Conservation (phyloP, 2,888 invertebrate species). For the Allacma fusca region DNA sequence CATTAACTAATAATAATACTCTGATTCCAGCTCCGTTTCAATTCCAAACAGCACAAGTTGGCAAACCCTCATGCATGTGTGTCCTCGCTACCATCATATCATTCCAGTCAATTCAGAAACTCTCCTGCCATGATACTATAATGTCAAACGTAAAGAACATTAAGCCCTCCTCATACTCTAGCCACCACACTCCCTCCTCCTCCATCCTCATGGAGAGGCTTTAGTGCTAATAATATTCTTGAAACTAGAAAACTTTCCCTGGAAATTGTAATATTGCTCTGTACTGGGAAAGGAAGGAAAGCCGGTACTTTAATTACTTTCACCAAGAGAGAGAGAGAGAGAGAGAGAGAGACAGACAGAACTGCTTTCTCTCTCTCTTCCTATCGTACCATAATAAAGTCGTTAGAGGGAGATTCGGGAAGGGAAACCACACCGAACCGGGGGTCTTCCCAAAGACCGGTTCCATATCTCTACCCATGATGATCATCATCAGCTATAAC, state of each 20-base stretch:
- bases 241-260: not conserved
- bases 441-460: no score
- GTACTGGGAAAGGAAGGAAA: not conserved
- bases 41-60: not conserved
- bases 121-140: no score
- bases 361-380: not conserved
- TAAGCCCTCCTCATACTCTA: no score
- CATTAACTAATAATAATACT: slow-evolving; percentile 35
- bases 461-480: no score
- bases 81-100: no score
- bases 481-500: no score
- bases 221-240: not conserved
- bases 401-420: no score
- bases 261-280: not conserved
- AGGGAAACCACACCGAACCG: no score
- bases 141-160: no score
- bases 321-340: not conserved
- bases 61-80: no score
- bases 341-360: not conserved
- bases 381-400: not conserved
- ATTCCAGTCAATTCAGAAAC: no score
- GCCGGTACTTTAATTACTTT: slow-evolving; percentile 33
- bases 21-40: not conserved
- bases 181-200: no score
- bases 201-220: not conserved